These are phyloP conservation scores for Dendrocincla tyrannina DNA, from an alignment of 2,797 vertebrate genomes.

Conservation along the genomic window DNA sequence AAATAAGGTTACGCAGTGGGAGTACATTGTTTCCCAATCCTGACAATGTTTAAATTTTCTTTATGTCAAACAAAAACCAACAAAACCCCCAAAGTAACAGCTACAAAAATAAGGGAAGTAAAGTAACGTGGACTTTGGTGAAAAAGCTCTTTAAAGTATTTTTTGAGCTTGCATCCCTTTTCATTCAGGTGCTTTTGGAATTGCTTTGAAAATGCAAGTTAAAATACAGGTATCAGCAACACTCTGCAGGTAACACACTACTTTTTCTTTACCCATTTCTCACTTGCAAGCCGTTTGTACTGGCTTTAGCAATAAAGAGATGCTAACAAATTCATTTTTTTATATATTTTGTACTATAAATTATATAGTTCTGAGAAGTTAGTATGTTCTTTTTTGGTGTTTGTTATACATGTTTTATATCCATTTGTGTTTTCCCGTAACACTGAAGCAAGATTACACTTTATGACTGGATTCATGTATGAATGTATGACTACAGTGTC, in stretches of 20 bases:
- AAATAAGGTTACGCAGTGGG: not conserved
- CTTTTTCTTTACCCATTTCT: not conserved
- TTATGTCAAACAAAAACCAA: not conserved
- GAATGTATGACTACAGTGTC: not conserved
- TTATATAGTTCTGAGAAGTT: not conserved
- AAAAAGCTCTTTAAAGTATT: not conserved
- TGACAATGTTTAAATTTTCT: not conserved
- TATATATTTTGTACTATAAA: not conserved
- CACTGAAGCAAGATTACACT: not conserved
- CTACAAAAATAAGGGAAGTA: not conserved
- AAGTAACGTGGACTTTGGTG: not conserved
- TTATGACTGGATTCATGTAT: not conserved
- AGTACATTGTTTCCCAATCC: not conserved
- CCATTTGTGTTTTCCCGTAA: not conserved
- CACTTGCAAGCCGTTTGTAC: not conserved
- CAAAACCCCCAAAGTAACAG: not conserved
- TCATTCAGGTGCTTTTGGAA: not conserved
- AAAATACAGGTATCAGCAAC: not conserved
- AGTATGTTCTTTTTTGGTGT: not conserved
- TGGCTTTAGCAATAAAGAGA: not conserved
- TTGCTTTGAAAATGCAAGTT: not conserved
- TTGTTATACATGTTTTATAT: not conserved
- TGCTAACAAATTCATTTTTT: not conserved
- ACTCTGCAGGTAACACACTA: fast-evolving
- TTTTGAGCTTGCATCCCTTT: not conserved